Evolutionary conservation across 2,888 invertebrate genomes (phyloP), one percentile per base, ranked within the genome.

Genomic region (Macrosoma leucophasiata): DNA sequence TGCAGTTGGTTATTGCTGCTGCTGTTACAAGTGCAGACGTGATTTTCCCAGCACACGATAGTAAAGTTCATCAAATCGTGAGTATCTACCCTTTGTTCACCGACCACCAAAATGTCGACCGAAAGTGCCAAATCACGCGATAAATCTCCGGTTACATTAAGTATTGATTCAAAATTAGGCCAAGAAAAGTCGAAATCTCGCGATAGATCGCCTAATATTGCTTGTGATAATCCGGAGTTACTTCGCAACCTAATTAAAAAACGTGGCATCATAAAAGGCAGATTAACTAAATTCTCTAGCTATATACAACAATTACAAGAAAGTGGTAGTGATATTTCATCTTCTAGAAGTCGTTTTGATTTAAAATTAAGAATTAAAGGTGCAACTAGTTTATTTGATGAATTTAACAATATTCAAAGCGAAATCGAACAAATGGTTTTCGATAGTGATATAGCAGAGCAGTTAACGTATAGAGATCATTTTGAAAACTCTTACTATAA

Each of bases 401-500:
- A 29, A 12, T 29, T 29, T 22, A 22, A 15, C 22, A 11, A 4
- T 1, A 29, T 29, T 29, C 29, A 29, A 11, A 22, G 29, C 15
- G 15, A 11, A 15, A 21, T 29, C 14, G 29, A 29, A 29, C 4
- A 22, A 2, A 15, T 7, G 22, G 29, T 29, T 3, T 15, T 11
- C 8, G 29, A 29, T 29, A 14, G 22, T 22, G 29, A 29, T 14
- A 21, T 29, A 15, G 21, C 22, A 8, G 21, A 29, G 14, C 29
- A 29, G 29, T 22, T 29, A 22, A 22, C 21, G 22, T 29, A 22
- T 2, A 14, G 29, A 14, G 29, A 29, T 11, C 21, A 22, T 22
- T 29, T 29, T 22, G 29, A 29, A 29, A 29, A n/a, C 9, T 21
- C 22, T 11, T 29, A 29, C 6, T 29, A 29, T 15, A 22, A 10